Percentiles rank a stretch among this genome's conserved stretches.
These are phyloP conservation scores for Ichneumoninae sp. DNA, from an alignment of 2,888 invertebrate species.

Conservation along the genomic window DNA sequence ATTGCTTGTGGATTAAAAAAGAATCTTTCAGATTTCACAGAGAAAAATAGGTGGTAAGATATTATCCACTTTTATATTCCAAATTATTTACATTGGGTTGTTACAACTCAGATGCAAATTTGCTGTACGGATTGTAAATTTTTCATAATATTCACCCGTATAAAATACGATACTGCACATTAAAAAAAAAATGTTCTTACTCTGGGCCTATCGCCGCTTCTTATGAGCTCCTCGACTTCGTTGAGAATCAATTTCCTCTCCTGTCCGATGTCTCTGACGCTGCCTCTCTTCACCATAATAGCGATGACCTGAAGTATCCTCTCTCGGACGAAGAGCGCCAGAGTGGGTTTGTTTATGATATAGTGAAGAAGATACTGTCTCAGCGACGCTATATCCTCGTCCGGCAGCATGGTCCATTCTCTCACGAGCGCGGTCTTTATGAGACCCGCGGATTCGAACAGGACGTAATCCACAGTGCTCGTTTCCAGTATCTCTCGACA, in stretches of 20 bases:
- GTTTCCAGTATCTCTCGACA: slow-evolving; percentile 92
- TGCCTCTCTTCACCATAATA: slow-evolving; percentile 94
- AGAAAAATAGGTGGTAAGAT: no score
- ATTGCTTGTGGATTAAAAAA: no score
- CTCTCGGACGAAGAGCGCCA: slow-evolving; percentile 92
- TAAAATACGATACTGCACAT: background rate
- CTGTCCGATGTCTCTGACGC: slow-evolving; percentile 90
- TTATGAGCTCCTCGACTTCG: slow-evolving; percentile 91
- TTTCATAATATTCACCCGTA: no score
- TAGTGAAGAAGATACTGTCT: slow-evolving; percentile 92
- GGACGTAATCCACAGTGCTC: slow-evolving; percentile 90
- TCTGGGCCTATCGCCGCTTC: slow-evolving; percentile 88
- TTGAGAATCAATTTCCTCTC: slow-evolving; percentile 89
- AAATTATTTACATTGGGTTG: no score
- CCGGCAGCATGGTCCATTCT: slow-evolving; percentile 92
- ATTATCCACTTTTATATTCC: no score
- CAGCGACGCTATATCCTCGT: slow-evolving; percentile 89
- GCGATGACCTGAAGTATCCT: slow-evolving; percentile 91
- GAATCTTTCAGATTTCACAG: no score
- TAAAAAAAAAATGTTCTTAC: slow-evolving; percentile 82
- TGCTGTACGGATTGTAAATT: no score
- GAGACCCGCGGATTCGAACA: slow-evolving; percentile 94
- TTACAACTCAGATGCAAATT: no score
- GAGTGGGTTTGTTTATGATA: slow-evolving; percentile 88
- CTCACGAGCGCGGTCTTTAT: slow-evolving; percentile 92